Conservation (phyloP, 2,113 vertebrate species). For the Octodon degus region DNA sequence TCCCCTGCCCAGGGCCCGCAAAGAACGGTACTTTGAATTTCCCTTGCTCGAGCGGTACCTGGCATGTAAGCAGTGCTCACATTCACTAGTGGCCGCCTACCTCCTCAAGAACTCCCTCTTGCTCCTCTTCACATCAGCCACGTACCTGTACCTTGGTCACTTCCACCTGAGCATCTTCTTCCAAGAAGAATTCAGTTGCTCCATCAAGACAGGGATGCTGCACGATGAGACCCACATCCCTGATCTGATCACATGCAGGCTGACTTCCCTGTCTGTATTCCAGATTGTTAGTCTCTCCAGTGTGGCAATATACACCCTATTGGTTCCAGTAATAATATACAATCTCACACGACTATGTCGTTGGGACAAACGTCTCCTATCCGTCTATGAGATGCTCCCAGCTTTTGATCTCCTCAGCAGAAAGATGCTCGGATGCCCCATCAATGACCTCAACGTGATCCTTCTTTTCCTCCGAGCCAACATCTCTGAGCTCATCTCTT, state of each 20-base stretch:
- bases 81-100: conserved; percentile 92
- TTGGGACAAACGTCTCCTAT: conserved; percentile 96
- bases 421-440: conserved; percentile 93
- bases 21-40: conserved; percentile 97
- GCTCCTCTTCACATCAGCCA: conserved; percentile 90
- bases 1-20: conserved; percentile 91
- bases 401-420: conserved; percentile 93
- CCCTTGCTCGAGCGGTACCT: conserved; percentile 96
- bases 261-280: conserved; percentile 93
- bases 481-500: conserved; percentile 92
- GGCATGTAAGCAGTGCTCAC: conserved; percentile 93
- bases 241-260: conserved; percentile 92
- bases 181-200: conserved; percentile 97
- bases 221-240: conserved; percentile 87
- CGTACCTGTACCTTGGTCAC: conserved; percentile 95
- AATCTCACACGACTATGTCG: conserved; percentile 93
- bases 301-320: conserved; percentile 89
- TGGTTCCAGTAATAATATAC: conserved; percentile 92
- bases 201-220: conserved; percentile 91
- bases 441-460: conserved; percentile 96
- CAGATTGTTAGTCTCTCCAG: conserved; percentile 93
- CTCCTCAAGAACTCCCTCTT: conserved; percentile 93
- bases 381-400: conserved; percentile 95
- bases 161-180: conserved; percentile 94
- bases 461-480: conserved; percentile 96